phyloP scores from a whole-genome alignment of 2,113 vertebrate genomes.

The Daubentonia madagascariensis region DNA sequence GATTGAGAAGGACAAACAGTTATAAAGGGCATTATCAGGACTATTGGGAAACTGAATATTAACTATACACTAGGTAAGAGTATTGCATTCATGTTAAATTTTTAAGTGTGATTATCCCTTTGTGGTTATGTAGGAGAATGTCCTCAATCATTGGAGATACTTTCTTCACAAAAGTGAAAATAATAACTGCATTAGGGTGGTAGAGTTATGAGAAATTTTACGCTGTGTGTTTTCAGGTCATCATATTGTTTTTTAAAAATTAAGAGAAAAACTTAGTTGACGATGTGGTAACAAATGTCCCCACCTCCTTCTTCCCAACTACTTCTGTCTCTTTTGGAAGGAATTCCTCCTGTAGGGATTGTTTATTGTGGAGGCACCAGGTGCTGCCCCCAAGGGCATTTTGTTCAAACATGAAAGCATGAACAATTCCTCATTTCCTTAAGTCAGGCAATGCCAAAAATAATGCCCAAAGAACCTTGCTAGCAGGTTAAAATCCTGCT shows the following conservation, averaged over 20 bases:
- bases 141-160: fast-evolving
- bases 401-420: fast-evolving
- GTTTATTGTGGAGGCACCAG: no score
- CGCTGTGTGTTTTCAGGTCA: not conserved
- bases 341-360: not conserved
- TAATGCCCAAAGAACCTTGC: not conserved
- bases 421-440: not conserved
- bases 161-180: not conserved
- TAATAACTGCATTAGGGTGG: not conserved
- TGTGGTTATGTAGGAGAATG: not conserved
- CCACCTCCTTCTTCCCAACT: no score
- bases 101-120: not conserved
- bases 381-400: not conserved
- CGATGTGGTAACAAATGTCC: not conserved
- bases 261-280: not conserved
- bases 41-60: fast-evolving
- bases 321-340: not conserved
- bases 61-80: not conserved
- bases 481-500: not conserved
- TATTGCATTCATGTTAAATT: fast-evolving
- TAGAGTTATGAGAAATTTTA: not conserved
- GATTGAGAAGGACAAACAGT: not conserved
- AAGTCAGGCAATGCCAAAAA: not conserved
- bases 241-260: not conserved
- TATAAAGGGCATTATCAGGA: not conserved